Percentiles rank a stretch among this genome's conserved stretches.
phyloP scores from a whole-genome alignment of 2,888 invertebrate species.

The Stenodera caucasica region DNA sequence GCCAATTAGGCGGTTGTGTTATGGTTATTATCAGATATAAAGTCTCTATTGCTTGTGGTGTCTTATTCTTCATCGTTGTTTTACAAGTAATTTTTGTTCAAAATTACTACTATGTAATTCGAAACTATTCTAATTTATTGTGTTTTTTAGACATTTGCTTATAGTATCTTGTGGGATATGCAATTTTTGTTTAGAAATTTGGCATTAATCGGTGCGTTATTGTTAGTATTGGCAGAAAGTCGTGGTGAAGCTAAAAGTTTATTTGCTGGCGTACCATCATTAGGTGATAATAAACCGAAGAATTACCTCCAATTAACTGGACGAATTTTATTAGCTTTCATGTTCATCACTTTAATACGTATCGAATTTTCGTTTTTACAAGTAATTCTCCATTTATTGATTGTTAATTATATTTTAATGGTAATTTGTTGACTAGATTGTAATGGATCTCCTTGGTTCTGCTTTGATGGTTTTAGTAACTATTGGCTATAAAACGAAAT shows the following conservation, averaged over 20 bases:
- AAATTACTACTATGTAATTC: neutral
- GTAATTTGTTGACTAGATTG: constrained; percentile 62
- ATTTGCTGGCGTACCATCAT: constrained; percentile 91
- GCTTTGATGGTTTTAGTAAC: constrained; percentile 95
- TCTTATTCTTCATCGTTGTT: constrained; percentile 93
- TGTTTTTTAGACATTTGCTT: constrained; percentile 78
- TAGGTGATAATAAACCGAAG: constrained; percentile 96
- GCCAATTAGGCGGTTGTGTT: constrained; percentile 93
- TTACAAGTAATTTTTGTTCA: constrained; percentile 74
- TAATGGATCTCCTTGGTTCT: constrained; percentile 92
- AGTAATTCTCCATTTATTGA: no score
- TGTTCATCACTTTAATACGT: constrained; percentile 96
- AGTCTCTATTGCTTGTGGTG: constrained; percentile 88
- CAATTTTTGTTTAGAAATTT: constrained; percentile 96
- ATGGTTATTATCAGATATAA: constrained; percentile 93
- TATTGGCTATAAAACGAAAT: constrained; percentile 97
- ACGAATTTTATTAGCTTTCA: constrained; percentile 92
- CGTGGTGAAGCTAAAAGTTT: constrained; percentile 90
- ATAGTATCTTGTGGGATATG: constrained; percentile 97
- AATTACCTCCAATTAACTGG: constrained; percentile 96
- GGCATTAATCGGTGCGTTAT: constrained; percentile 94
- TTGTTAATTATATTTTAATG: neutral
- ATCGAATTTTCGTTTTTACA: constrained; percentile 90
- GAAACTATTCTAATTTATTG: constrained; percentile 25
- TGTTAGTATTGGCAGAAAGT: constrained; percentile 95